phyloP scores from a whole-genome alignment of 1,140 invertebrate species.

The Chironomus tepperi region DNA sequence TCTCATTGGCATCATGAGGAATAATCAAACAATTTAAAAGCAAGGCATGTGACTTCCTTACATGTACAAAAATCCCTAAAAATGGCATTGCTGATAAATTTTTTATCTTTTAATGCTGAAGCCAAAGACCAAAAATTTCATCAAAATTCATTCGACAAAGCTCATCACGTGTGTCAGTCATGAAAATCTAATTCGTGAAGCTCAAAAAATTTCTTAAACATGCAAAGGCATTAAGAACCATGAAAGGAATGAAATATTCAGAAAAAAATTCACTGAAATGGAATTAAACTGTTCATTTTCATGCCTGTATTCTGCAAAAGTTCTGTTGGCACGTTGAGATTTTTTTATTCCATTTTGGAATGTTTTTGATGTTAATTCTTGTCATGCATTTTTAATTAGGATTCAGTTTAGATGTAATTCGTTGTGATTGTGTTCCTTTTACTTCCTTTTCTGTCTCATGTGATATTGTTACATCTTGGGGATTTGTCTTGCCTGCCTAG shows the following conservation, averaged over 20 bases:
- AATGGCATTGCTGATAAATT: too few relatives aligned
- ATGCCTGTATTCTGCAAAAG: background rate
- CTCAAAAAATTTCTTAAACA: too few relatives aligned
- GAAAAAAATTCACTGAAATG: background rate
- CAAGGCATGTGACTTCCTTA: too few relatives aligned
- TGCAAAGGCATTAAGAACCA: background rate
- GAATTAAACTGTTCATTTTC: background rate
- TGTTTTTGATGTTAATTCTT: conserved; percentile 23
- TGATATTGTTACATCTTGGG: background rate
- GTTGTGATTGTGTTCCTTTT: background rate
- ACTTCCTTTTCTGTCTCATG: too few relatives aligned
- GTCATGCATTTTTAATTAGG: conserved; percentile 23
- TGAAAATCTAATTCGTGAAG: too few relatives aligned
- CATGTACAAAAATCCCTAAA: too few relatives aligned
- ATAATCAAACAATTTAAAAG: too few relatives aligned
- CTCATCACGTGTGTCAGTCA: background rate
- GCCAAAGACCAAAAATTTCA: background rate
- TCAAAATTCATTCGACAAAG: background rate
- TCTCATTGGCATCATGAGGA: too few relatives aligned
- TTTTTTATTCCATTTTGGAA: background rate
- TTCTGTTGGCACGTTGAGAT: background rate
- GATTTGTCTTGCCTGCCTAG: background rate
- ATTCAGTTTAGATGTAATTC: background rate
- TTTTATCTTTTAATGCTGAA: too few relatives aligned
- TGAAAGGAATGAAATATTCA: background rate